Percentiles rank a stretch among this genome's conserved stretches.
phyloP scores from a whole-genome alignment of 2,888 invertebrate species.

The Luperina nickerlii region DNA sequence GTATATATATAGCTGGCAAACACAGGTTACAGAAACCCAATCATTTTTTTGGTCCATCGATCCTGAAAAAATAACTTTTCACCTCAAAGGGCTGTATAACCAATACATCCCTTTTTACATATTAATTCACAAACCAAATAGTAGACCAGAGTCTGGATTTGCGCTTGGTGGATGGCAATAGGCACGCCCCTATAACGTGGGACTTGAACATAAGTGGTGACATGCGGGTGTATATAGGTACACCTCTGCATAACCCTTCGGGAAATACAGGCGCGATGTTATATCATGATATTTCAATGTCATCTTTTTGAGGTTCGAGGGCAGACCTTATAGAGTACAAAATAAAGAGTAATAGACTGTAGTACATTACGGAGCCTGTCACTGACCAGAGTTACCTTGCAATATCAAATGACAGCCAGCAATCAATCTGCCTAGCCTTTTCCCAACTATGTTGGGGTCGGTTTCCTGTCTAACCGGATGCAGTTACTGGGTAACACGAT shows the following conservation, averaged over 20 bases:
- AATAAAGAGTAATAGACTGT: too few relatives aligned
- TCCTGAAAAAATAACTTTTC: background rate
- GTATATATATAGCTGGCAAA: too few relatives aligned
- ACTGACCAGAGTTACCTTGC: constrained; percentile 12
- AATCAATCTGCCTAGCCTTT: too few relatives aligned
- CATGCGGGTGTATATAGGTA: background rate
- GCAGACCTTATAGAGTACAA: background rate
- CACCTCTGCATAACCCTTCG: background rate
- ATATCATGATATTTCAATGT: background rate
- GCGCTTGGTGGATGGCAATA: background rate
- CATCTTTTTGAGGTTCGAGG: background rate
- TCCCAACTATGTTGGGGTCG: too few relatives aligned
- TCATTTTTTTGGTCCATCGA: background rate
- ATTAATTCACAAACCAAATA: background rate
- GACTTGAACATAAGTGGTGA: background rate
- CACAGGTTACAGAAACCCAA: background rate
- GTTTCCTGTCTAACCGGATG: too few relatives aligned
- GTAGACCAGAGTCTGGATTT: background rate
- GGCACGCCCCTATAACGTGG: background rate
- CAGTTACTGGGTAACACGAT: too few relatives aligned
- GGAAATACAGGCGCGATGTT: too few relatives aligned
- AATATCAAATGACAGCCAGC: too few relatives aligned
- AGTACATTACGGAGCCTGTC: background rate
- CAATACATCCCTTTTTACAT: background rate
- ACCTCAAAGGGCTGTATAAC: background rate